Evolutionary conservation across 2,888 invertebrate genomes (phyloP), one percentile per base, ranked within the genome.

Genomic region (Sphaeridia pumilis): DNA sequence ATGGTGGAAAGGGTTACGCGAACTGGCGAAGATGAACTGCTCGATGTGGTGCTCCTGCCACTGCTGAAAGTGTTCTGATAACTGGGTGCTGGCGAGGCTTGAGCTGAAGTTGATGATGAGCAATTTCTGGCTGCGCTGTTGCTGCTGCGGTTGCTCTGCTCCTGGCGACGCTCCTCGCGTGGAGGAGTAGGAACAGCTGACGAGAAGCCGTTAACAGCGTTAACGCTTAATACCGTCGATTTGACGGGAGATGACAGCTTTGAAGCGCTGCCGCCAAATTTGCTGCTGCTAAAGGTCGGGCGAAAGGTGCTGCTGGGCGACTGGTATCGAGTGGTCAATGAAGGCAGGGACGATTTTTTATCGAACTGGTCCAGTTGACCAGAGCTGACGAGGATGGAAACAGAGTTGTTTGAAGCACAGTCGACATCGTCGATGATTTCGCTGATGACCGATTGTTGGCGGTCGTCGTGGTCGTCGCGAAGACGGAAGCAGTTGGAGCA

Each of bases 401-500:
- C n/a, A n/a, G n/a, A n/a, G n/a, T n/a, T n/a, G n/a, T n/a, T n/a
- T n/a, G n/a, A n/a, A n/a, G n/a, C n/a, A n/a, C n/a, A n/a, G n/a
- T n/a, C n/a, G n/a, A n/a, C n/a, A n/a, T n/a, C n/a, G n/a, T n/a
- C n/a, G n/a, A n/a, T n/a, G n/a, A n/a, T n/a, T n/a, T n/a, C n/a
- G n/a, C n/a, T n/a, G n/a, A n/a, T n/a, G n/a, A n/a, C n/a, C 28
- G 14, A 22, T 36, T 26, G 4, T 3, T 4, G 3, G 34, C n/a
- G 10, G n/a, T 34, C 42, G 31, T 26, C 56, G 56, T 67, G 70
- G 49, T 70, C 69, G 20, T 66, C 67, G 54, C 65, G 64, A 48
- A 66, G 63, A 58, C 67, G 67, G 66, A 69, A 69, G 57, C 70
- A 70, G 63, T 69, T 69, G 49, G 69, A 68, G 59, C 70, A 70